Evolutionary conservation across 1,140 invertebrate species (phyloP), one percentile per base, ranked within the genome.

Genomic region (Oryctes rhinoceros): DNA sequence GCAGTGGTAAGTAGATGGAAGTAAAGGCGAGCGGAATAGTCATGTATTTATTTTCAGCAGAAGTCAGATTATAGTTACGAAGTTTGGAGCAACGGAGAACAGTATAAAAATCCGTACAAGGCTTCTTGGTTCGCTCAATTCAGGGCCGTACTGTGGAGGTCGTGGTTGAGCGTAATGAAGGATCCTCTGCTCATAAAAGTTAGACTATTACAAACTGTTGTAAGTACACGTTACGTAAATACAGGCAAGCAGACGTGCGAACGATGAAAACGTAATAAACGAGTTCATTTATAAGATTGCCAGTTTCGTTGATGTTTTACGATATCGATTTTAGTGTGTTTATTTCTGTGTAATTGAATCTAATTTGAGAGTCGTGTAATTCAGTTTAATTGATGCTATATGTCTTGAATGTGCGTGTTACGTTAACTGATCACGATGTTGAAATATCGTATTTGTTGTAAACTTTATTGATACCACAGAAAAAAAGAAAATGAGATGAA

Each of bases 151-250:
- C 88, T 98, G 3, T 98, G 96, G 96, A 89, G 97, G 75, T 97
- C 95, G 13, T 97, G 94, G 93, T 87, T 98, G 9, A 94, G 93
- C 59, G 92, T 96, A 30, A 91, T 96, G 11, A 96, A 98, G 86
- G 97, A 99, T 86, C 97, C 96, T 0, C 62, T 96, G 83, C 88
- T 98, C 4, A 93, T 98, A 76, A 95, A 94, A 93, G 95, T 98
- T 75, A 91, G 96, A 83, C 87, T 98, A 76, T 86, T 98, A 11
- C 97, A 99, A 88, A 97, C 95, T 15, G 89, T 97, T 81, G 96
- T 98, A 89, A 92, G 93, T 92, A 71, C 24, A 71, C 13, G n/a
- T 53, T 53, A 53, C 49, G 4, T 53, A 53, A 13, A 53, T 59
- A 59, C n/a, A 18, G 4, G 6, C 53, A 59, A 59, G 15, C 4